Evolutionary conservation across 1,140 invertebrate species (phyloP).

Genomic region (Drosophila subobscura): DNA sequence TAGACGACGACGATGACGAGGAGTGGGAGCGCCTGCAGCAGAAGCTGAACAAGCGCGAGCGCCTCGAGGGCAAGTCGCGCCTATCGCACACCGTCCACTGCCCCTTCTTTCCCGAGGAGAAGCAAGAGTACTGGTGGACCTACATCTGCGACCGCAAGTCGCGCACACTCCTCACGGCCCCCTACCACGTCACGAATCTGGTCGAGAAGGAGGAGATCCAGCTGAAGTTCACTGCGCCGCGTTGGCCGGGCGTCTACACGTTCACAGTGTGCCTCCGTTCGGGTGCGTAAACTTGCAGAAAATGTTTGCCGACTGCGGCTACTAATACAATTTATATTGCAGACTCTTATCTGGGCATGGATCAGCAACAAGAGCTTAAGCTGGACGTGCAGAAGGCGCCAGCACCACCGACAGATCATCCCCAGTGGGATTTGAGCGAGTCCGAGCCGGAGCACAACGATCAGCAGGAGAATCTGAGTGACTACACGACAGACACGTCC

Average conservation of each 20-base stretch:
- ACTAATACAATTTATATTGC: constrained; percentile 16
- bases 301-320: neutral
- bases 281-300: constrained; percentile 76
- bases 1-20: constrained; percentile 89
- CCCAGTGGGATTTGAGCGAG: constrained; percentile 98
- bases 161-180: constrained; percentile 93
- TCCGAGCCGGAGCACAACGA: constrained; percentile 92
- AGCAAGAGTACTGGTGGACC: constrained; percentile 99
- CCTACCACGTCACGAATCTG: constrained; percentile 94
- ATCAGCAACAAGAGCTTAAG: constrained; percentile 96
- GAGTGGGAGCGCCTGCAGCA: constrained; percentile 91
- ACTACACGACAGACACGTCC: constrained; percentile 86
- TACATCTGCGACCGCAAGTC: constrained; percentile 98
- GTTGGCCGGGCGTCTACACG: constrained; percentile 95
- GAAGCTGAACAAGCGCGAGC: constrained; percentile 91
- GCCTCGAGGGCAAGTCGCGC: constrained; percentile 96
- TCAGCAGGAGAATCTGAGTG: constrained; percentile 86
- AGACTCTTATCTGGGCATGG: constrained; percentile 97
- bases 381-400: constrained; percentile 98
- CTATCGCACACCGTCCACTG: constrained; percentile 97
- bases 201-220: constrained; percentile 93
- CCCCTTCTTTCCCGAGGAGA: constrained; percentile 97
- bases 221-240: constrained; percentile 97
- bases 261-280: constrained; percentile 97
- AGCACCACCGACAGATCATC: constrained; percentile 94